Evolutionary conservation across 1,140 invertebrate genomes (phyloP).

Genomic region (Drosophila hydei): DNA sequence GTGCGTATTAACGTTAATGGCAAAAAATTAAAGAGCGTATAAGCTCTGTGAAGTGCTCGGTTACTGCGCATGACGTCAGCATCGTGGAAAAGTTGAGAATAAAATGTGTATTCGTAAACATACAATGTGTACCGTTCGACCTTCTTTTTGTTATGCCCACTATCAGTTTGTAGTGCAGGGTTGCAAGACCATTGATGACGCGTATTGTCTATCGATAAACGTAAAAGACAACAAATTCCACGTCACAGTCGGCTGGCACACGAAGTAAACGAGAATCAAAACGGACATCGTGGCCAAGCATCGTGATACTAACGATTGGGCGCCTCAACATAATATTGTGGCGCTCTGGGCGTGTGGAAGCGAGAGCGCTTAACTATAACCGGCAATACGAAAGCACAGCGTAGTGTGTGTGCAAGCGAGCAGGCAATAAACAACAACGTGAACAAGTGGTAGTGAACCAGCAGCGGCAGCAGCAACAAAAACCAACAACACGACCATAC

Average conservation of each 20-base stretch:
- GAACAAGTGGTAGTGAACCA: slow-evolving; percentile 57
- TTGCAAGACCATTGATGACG: slow-evolving; percentile 11
- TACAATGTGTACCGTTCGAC: neutral
- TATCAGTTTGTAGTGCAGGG: slow-evolving; percentile 8
- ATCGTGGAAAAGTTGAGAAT: neutral
- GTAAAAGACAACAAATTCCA: slow-evolving; percentile 39
- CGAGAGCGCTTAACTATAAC: slow-evolving; percentile 50
- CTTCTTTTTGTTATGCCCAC: slow-evolving; percentile 1
- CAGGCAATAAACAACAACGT: slow-evolving; percentile 50
- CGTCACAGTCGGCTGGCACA: slow-evolving; percentile 49
- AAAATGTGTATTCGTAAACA: neutral
- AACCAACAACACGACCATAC: slow-evolving; percentile 17
- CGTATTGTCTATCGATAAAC: slow-evolving; percentile 32
- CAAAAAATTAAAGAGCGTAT: neutral
- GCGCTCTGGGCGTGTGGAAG: slow-evolving; percentile 52
- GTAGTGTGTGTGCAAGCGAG: slow-evolving; percentile 33
- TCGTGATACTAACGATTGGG: slow-evolving; percentile 33
- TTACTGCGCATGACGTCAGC: slow-evolving; percentile 7
- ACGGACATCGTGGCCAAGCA: slow-evolving; percentile 35
- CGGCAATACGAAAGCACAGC: slow-evolving; percentile 28
- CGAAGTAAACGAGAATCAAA: slow-evolving; percentile 28
- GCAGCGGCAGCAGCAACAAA: slow-evolving; percentile 7
- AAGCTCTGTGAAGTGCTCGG: neutral
- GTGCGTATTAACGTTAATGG: slow-evolving; percentile 16
- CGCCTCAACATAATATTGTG: slow-evolving; percentile 56